These are phyloP conservation scores for Leptatherina wallacei DNA, from an alignment of 2,797 vertebrate genomes.

Conservation along the genomic window DNA sequence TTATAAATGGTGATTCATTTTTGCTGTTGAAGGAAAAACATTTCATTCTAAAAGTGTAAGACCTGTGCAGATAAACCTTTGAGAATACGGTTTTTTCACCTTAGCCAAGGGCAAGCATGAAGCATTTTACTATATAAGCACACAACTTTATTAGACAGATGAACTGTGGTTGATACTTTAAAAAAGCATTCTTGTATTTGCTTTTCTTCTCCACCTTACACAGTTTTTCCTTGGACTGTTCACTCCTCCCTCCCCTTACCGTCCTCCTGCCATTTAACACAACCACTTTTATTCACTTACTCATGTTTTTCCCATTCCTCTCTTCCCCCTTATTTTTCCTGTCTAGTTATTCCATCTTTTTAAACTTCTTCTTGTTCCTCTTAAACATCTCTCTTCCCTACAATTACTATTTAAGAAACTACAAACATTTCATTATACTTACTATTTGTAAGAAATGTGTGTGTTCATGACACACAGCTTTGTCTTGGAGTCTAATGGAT, in stretches of 20 bases:
- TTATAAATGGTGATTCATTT: background rate
- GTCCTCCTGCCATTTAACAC: slow-evolving; percentile 32
- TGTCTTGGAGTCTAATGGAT: slow-evolving; percentile 69
- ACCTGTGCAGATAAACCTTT: too few species aligned
- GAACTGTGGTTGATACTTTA: slow-evolving; percentile 11
- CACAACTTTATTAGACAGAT: slow-evolving; percentile 7
- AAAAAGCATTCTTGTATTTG: slow-evolving; percentile 9
- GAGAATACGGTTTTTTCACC: background rate
- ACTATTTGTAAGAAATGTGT: slow-evolving; percentile 24
- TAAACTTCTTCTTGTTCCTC: slow-evolving; percentile 20
- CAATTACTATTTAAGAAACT: slow-evolving; percentile 54
- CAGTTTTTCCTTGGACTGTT: slow-evolving; percentile 45
- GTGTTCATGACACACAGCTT: slow-evolving; percentile 43
- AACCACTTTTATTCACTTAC: slow-evolving; percentile 56
- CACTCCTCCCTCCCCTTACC: slow-evolving; percentile 12
- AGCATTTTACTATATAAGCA: background rate
- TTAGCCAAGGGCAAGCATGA: background rate
- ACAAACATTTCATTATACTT: slow-evolving; percentile 31
- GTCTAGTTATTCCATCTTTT: slow-evolving; percentile 24
- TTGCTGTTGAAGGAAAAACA: background rate
- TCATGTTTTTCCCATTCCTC: slow-evolving; percentile 55
- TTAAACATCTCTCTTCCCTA: slow-evolving; percentile 23
- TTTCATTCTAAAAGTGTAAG: too few species aligned
- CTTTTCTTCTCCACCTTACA: slow-evolving; percentile 39
- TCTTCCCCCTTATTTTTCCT: slow-evolving; percentile 22